These are phyloP conservation scores for Danio rerio DNA, from an alignment of 2,113 vertebrate genomes.

Conservation along the genomic window GRCz12tu NC_133188.1:13686001-13686500, in stretches of 20 bases:
- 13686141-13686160: conserved; percentile 38
- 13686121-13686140: conserved; percentile 36
- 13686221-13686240: conserved; percentile 65
- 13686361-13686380: no score
- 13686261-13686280: conserved; percentile 20
- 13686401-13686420: no score
- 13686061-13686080: not conserved
- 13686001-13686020: conserved; percentile 67
- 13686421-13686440: no score
- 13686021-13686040: conserved; percentile 43
- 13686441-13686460: no score
- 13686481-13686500: no score
- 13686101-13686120: no score
- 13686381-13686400: no score
- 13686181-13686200: conserved; percentile 64
- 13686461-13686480: no score
- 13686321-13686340: not conserved
- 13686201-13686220: conserved; percentile 66
- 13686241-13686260: conserved; percentile 18
- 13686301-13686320: not conserved
- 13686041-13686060: conserved; percentile 26
- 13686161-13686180: conserved; percentile 50
- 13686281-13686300: not conserved
- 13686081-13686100: not conserved
- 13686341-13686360: no score